Base-by-base conservation (phyloP, 2,113 vertebrate genomes). In the Poecile atricapillus region DNA sequence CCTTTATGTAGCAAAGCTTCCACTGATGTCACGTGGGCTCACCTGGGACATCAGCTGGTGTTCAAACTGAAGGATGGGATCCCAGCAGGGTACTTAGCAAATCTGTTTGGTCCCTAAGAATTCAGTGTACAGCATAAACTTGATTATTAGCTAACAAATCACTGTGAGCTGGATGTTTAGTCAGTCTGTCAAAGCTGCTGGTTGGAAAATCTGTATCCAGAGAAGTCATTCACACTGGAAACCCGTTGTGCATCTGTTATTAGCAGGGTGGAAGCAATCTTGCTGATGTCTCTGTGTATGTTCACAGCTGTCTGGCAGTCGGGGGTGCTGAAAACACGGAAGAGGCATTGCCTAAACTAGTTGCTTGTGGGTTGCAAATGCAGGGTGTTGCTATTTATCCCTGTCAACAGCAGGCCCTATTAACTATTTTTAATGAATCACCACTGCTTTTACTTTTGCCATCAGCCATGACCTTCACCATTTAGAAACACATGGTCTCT, bases 361-460 rank as follows among this genome's bases (percentile, higher is more conserved):
- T 95, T 87, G 86, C 95, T 91, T 65, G 94, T 73, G 75, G 96
- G 91, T 89, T 96, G 96, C 96, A 93, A 95, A 94, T 93, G 88
- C 89, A 90, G 94, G 64, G 77, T 95, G 96, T 94, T 97, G 93
- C 89, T 97, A 97, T 98, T 98, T 96, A 97, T 98, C 90, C 95
- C 90, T 98, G 98, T 98, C 98, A 97, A 76, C 97, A 83, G 25
- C 95, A 70, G 93, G 68, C 86, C 97, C 97, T 98, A 98, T 98
- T 98, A 98, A 98, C 97, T 97, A 97, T 97, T 97, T 98, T 98
- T 98, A 98, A 98, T 98, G 98, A 98, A 98, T 98, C 93, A 93
- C 98, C 94, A 49, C 97, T 98, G 97, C 98, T 98, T 98, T 98
- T 98, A 97, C 97, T 98, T 97, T 98, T 98, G 98, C 98, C 98